A percentile compares a stretch with the other conserved stretches of the same genome.
phyloP scores from a whole-genome alignment of 2,113 vertebrate species.

The Antechinus stuartii region DNA sequence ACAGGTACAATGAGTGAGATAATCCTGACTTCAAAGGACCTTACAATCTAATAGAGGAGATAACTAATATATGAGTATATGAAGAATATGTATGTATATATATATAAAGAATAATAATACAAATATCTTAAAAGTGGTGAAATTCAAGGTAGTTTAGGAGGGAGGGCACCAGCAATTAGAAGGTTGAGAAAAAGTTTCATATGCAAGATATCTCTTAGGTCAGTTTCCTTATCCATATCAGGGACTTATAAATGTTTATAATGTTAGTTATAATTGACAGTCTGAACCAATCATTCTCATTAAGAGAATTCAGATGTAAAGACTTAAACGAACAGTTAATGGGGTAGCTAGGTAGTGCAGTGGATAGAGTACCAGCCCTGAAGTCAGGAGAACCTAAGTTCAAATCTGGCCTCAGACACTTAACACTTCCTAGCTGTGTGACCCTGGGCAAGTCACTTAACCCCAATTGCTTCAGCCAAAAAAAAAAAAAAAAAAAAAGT shows the following conservation, averaged over 20 bases:
- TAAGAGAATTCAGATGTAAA: background rate
- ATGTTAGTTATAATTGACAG: background rate
- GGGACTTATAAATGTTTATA: background rate
- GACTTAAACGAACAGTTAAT: constrained; percentile 9
- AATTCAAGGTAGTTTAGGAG: background rate
- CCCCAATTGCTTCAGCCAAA: no score
- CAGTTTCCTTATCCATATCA: background rate
- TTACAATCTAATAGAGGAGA: background rate
- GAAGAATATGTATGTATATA: background rate
- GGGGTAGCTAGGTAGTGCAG: no score
- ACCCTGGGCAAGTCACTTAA: no score
- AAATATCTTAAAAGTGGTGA: background rate
- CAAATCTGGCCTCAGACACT: no score
- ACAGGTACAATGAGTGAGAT: background rate
- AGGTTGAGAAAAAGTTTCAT: background rate
- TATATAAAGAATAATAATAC: background rate
- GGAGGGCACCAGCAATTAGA: background rate
- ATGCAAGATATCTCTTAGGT: background rate
- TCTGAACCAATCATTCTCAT: background rate
- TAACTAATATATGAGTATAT: background rate
- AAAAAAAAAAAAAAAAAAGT: no score
- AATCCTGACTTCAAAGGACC: background rate
- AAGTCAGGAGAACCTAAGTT: no score
- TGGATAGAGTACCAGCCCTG: no score
- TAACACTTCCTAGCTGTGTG: no score